Conservation (phyloP, 2,113 vertebrate species). For the Tinamus guttatus region DNA sequence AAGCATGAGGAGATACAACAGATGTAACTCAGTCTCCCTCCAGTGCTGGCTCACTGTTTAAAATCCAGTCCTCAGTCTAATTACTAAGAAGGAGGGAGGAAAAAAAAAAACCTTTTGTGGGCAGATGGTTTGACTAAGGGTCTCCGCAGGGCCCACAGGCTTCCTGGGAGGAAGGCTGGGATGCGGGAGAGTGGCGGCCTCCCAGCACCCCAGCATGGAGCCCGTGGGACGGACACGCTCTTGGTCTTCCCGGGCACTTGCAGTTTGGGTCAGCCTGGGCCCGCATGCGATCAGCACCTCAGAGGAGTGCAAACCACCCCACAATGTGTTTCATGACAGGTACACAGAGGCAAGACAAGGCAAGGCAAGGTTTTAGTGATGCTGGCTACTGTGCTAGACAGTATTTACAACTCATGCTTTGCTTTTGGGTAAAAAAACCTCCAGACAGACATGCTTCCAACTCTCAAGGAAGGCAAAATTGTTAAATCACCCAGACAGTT, state of each 20-base stretch:
- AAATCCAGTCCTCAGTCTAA: not conserved
- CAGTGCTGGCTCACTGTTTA: not conserved
- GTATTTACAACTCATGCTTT: not conserved
- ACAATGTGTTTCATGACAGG: too few relatives aligned
- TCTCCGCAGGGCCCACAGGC: not conserved
- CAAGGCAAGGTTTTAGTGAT: not conserved
- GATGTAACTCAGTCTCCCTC: not conserved
- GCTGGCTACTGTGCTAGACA: not conserved
- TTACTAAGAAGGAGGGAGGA: not conserved
- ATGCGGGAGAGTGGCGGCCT: fast-evolving
- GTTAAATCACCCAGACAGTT: not conserved
- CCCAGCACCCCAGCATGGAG: not conserved
- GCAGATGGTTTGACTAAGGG: not conserved
- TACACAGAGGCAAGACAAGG: not conserved
- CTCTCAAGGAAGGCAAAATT: not conserved
- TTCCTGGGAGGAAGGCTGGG: not conserved
- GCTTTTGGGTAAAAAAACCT: not conserved
- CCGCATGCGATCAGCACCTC: not conserved
- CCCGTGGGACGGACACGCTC: not conserved
- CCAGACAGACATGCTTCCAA: not conserved
- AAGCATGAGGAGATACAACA: not conserved
- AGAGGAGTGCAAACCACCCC: not conserved
- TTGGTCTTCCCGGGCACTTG: not conserved
- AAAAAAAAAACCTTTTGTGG: not conserved
- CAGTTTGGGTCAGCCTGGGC: not conserved